Conservation (phyloP, 1,140 invertebrate genomes). For the Globodera ellingtonae region DNA sequence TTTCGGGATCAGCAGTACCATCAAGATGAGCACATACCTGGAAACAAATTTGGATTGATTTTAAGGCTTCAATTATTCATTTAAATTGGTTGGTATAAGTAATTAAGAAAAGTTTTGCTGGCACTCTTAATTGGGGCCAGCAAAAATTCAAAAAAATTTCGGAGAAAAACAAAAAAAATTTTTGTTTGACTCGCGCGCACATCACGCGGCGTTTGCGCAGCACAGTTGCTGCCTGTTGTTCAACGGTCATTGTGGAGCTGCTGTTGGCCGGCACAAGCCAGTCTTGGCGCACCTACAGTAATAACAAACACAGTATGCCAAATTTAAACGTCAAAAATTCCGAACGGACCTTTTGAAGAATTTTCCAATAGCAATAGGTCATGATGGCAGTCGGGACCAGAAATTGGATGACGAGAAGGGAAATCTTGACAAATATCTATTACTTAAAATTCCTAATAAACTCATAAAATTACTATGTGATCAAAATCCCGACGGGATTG, state of each 20-base stretch:
- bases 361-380: conserved; percentile 65
- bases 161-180: background rate
- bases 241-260: conserved; percentile 63
- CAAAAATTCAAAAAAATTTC: background rate
- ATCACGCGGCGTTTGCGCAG: conserved; percentile 63
- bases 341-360: conserved; percentile 59
- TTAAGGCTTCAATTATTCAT: background rate
- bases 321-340: conserved; percentile 6
- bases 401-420: conserved; percentile 58
- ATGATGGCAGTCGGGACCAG: conserved; percentile 60
- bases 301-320: background rate
- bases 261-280: conserved; percentile 54
- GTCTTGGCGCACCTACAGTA: conserved; percentile 57
- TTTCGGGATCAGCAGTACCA: conserved; percentile 22
- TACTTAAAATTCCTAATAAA: too few relatives aligned
- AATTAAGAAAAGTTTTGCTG: background rate
- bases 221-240: conserved; percentile 63
- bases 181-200: conserved; percentile 19
- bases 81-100: too few relatives aligned
- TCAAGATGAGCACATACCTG: conserved; percentile 60
- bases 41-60: background rate
- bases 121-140: too few relatives aligned
- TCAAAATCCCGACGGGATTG: too few relatives aligned
- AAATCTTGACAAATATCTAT: background rate
- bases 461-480: too few relatives aligned